Evolutionary conservation across 2,113 vertebrate genomes (phyloP), one percentile per base, ranked within the genome.

Genomic region (Callocephalon fimbriatum): DNA sequence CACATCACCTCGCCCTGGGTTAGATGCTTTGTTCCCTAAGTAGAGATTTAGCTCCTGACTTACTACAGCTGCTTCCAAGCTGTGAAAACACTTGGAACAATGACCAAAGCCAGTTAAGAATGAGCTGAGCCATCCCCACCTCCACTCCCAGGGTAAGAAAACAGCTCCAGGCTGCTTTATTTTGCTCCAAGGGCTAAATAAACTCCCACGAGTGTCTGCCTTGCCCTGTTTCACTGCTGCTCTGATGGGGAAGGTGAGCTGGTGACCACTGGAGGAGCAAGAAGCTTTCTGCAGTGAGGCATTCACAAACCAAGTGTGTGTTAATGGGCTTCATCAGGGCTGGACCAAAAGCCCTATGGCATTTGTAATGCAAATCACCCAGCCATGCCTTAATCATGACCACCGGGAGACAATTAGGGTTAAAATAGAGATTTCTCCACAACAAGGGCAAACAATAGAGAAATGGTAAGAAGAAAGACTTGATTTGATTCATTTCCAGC

Each of bases 331-430:
- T 95, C 92, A 79, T 94, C 82, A 63, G 82, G 94, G 92, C 53
- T 44, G 1, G 86, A 75, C 35, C 76, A 90, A 89, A 81, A 96
- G 79, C 97, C 88, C 85, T 21, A 9, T 76, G 91, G 94, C 62
- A 94, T 97, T 97, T 98, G 97, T 95, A 98, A 97, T 98, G 98
- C 98, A 98, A 96, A 98, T 97, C 92, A 92, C 77, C 85, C 92
- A 54, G 93, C 89, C 91, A 86, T 97, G 97, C 97, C 94, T 98
- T 98, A 98, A 97, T 98, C 97, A 98, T 95, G 96, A 97, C 97
- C 86, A 1, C 87, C 7, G 98, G 98, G 98, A 98, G 93, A 95
- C 91, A 98, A 98, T 98, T 98, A 98, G 93, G 97, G 97, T 98
- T 98, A 97, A 98, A 98, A 97, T 96, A 98, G 47, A 98, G 97